Percentiles rank a stretch among this genome's conserved stretches.
These are phyloP conservation scores for Sakesphorus luctuosus DNA, from an alignment of 2,113 vertebrate genomes.

Conservation along the genomic window DNA sequence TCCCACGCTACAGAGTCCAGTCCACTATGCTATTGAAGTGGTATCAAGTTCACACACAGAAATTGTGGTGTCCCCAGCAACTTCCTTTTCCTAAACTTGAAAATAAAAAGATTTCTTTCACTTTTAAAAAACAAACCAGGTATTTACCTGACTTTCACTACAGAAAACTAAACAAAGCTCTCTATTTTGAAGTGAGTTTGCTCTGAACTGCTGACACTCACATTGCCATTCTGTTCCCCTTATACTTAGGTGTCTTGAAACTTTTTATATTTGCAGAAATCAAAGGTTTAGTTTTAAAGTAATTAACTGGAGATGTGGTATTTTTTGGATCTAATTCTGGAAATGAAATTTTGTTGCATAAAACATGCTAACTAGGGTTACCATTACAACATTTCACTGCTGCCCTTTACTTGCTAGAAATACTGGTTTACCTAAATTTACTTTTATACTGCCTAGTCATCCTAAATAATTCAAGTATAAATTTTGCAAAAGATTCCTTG, in stretches of 20 bases:
- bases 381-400: neutral
- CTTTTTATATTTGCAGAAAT: neutral
- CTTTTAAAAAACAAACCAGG: neutral
- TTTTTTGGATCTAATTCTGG: neutral
- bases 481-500: neutral
- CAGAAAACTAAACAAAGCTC: neutral
- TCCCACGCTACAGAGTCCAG: neutral
- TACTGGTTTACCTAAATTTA: neutral
- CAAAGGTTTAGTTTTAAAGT: neutral
- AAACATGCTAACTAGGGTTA: neutral
- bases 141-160: neutral
- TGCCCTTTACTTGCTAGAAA: neutral
- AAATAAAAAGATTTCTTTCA: neutral
- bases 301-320: neutral
- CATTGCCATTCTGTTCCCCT: neutral
- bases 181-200: neutral
- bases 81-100: neutral
- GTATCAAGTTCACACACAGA: neutral
- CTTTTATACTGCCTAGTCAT: neutral
- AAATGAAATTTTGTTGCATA: neutral
- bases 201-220: neutral
- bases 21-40: neutral
- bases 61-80: neutral
- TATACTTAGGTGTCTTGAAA: neutral
- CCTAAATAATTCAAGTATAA: neutral